These are phyloP conservation scores for Clunio marinus DNA, from an alignment of 2,888 invertebrate genomes.

Conservation along the genomic window DNA sequence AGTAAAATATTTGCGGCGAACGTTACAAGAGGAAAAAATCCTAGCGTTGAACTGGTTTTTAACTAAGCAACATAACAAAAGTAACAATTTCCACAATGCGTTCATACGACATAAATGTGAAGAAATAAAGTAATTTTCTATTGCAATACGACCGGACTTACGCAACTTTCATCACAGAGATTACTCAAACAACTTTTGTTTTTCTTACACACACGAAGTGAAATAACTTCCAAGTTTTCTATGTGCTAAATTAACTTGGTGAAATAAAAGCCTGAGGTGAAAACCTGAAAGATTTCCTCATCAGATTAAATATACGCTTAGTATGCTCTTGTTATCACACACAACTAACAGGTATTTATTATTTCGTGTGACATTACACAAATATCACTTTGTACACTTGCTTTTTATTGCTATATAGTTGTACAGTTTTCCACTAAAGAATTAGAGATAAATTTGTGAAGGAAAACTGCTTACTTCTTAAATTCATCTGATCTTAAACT, in stretches of 20 bases:
- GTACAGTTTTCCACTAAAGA: no score
- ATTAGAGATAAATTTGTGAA: no score
- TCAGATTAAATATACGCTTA: conserved; percentile 35
- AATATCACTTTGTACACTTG: background rate
- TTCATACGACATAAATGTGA: conserved; percentile 5
- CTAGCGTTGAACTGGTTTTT: conserved; percentile 7
- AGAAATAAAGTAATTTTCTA: conserved; percentile 19
- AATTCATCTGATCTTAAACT: no score
- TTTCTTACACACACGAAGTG: background rate
- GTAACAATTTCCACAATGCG: conserved; percentile 13
- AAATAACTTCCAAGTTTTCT: conserved; percentile 11
- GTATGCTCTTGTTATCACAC: conserved; percentile 37
- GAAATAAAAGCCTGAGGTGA: conserved; percentile 4
- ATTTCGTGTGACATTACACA: background rate
- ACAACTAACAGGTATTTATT: conserved; percentile 13
- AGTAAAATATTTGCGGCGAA: no score
- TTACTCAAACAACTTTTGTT: conserved; percentile 7
- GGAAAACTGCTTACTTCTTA: no score
- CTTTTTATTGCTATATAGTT: no score
- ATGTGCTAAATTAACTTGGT: background rate
- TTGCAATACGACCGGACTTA: conserved; percentile 8
- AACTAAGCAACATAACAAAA: conserved; percentile 10
- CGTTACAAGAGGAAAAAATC: conserved; percentile 10
- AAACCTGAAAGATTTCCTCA: conserved; percentile 39
- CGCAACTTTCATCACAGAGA: conserved; percentile 11